Evolutionary conservation across 2,113 vertebrate genomes (phyloP), one percentile per base, ranked within the genome.

Genomic region (Notothenia coriiceps): DNA sequence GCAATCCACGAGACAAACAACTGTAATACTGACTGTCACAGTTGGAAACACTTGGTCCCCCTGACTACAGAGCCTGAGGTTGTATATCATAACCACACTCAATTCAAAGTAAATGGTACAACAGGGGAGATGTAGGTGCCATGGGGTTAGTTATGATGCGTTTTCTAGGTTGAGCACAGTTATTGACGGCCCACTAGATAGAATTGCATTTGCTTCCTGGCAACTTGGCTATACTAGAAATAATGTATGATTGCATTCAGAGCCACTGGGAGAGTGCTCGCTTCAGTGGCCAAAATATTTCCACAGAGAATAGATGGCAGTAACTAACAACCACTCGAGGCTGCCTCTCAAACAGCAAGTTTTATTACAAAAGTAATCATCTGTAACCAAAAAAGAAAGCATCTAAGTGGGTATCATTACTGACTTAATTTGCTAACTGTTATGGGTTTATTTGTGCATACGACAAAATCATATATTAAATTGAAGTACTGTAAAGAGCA

Each of bases 211-310:
- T 44, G n/a, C 44, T 57, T 54, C 47, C 44, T 29, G 60, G 10
- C 54, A 44, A 29, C 14, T n/a, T 55, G 12, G 11, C 51, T 35
- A 8, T 0, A 49, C 43, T 65, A 66, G n/a, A 66, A 65, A 56
- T 47, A 66, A 40, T 40, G 35, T 12, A 55, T 12, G 51, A 56
- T 12, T 74, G 20, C 51, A 44, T 33, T 54, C 9, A 35, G 10
- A 33, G 61, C 11, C n/a, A 11, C 17, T 6, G 20, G 40, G 40
- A 7, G 15, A 1, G 1, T 10, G 4, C 11, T 65, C 40, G 15
- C 61, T 15, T 56, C 14, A 12, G 20, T 54, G 61, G 22, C 50
- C 11, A 56, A 66, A 40, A 11, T 35, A 49, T 56, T 75, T 75
- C 20, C 15, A 33, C 11, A 33, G n/a, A 63, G 60, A 74, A 46